Percentiles rank a stretch among this genome's conserved stretches.
These are phyloP conservation scores for Leucoptera coffeella DNA, from an alignment of 2,888 invertebrate genomes.

Conservation along the genomic window DNA sequence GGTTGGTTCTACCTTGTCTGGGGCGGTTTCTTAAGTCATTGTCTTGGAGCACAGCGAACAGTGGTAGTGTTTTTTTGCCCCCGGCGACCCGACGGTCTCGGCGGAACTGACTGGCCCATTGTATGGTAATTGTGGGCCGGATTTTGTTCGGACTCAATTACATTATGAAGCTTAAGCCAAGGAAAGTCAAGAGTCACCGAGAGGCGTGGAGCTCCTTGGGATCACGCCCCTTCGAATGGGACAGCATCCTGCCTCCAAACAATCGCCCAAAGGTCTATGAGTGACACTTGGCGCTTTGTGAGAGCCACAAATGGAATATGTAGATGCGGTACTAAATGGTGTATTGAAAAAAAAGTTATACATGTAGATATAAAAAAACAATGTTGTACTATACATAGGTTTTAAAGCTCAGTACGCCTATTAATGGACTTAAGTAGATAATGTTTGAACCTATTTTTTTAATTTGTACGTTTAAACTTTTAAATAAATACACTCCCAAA, in stretches of 20 bases:
- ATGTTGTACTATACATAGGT: too few relatives aligned
- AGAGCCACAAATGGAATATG: too few relatives aligned
- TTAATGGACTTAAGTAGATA: too few relatives aligned
- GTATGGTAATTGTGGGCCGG: slow-evolving; percentile 49
- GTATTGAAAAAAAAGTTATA: too few relatives aligned
- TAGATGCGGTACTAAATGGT: too few relatives aligned
- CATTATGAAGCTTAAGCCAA: slow-evolving; percentile 48
- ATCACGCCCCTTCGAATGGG: slow-evolving; percentile 11
- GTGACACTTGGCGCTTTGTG: not conserved
- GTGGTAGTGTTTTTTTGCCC: slow-evolving; percentile 49
- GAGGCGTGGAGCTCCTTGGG: slow-evolving; percentile 6
- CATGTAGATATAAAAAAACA: too few relatives aligned
- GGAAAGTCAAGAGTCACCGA: slow-evolving; percentile 47
- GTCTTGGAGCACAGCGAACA: slow-evolving; percentile 11
- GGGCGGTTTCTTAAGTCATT: slow-evolving; percentile 4
- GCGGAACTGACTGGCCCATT: slow-evolving; percentile 46
- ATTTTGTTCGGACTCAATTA: slow-evolving; percentile 51
- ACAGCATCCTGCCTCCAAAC: slow-evolving; percentile 4
- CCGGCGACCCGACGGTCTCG: slow-evolving; percentile 43
- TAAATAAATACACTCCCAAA: too few relatives aligned
- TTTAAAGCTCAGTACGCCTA: too few relatives aligned
- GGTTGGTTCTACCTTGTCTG: not conserved
- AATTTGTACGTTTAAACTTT: too few relatives aligned
- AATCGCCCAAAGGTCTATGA: not conserved
- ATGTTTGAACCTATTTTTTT: too few relatives aligned